Conservation (phyloP, 2,888 invertebrate genomes). For the Diarsia rubi region DNA sequence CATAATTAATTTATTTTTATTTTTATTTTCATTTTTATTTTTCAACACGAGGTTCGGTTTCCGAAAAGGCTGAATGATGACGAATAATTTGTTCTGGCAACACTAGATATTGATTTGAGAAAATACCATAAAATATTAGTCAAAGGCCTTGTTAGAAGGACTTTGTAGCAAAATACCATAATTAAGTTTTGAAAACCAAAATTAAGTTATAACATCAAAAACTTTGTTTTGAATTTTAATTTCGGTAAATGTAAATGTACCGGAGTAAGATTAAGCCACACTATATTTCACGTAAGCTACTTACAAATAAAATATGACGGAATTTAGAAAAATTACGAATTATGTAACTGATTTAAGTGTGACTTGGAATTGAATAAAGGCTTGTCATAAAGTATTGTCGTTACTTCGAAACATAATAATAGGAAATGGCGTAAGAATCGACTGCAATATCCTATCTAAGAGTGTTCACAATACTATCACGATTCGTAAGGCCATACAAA, state of each 20-base stretch:
- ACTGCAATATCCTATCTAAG: neutral
- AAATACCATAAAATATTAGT: neutral
- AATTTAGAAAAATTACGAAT: neutral
- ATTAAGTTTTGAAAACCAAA: neutral
- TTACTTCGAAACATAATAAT: neutral
- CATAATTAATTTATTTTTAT: too few species aligned
- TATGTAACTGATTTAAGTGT: neutral
- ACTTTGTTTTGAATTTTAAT: neutral
- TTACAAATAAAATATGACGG: neutral
- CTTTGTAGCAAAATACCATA: neutral
- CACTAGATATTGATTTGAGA: neutral
- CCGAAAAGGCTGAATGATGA: neutral
- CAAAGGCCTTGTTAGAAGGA: neutral
- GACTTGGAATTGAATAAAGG: neutral
- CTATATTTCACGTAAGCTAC: constrained; percentile 17
- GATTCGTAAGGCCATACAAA: neutral
- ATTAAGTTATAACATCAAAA: neutral
- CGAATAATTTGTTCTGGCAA: neutral
- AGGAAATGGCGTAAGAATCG: constrained; percentile 1
- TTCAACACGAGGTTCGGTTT: neutral
- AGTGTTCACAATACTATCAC: neutral
- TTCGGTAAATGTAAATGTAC: neutral
- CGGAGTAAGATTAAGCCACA: neutral
- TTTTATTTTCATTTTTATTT: too few species aligned
- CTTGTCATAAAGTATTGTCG: neutral